These are phyloP conservation scores for Hypselothyrea guttata DNA, from an alignment of 2,888 invertebrate genomes.

Conservation along the genomic window DNA sequence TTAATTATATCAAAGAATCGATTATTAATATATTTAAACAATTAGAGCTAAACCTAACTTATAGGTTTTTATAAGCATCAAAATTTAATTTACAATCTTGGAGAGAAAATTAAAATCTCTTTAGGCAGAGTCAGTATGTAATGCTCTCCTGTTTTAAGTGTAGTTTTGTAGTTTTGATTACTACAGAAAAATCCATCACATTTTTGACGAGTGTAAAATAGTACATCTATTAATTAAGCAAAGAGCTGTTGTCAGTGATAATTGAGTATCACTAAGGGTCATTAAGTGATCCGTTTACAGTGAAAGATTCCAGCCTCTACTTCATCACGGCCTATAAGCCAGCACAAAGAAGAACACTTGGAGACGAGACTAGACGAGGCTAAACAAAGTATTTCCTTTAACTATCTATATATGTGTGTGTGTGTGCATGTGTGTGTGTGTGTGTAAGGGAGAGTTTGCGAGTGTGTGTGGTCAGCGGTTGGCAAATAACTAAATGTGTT, in stretches of 20 bases:
- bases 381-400: constrained; percentile 35
- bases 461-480: constrained; percentile 55
- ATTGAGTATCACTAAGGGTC: constrained; percentile 74
- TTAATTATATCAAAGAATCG: no score
- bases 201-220: constrained; percentile 37
- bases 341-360: constrained; percentile 27
- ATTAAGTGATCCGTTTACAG: constrained; percentile 60
- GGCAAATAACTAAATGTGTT: constrained; percentile 77
- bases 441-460: no score
- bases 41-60: no score
- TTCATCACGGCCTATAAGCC: constrained; percentile 39
- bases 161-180: no score
- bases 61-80: no score
- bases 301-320: not conserved
- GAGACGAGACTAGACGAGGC: constrained; percentile 21
- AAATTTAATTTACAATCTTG: no score
- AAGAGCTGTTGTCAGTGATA: constrained; percentile 62
- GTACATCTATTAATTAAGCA: constrained; percentile 63
- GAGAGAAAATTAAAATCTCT: no score
- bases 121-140: no score
- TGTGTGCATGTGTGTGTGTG: constrained; percentile 24
- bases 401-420: constrained; percentile 11
- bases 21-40: no score
- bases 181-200: no score
- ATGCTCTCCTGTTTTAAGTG: no score